Conservation (phyloP, 2,888 invertebrate species). For the Octonoba sinensis region DNA sequence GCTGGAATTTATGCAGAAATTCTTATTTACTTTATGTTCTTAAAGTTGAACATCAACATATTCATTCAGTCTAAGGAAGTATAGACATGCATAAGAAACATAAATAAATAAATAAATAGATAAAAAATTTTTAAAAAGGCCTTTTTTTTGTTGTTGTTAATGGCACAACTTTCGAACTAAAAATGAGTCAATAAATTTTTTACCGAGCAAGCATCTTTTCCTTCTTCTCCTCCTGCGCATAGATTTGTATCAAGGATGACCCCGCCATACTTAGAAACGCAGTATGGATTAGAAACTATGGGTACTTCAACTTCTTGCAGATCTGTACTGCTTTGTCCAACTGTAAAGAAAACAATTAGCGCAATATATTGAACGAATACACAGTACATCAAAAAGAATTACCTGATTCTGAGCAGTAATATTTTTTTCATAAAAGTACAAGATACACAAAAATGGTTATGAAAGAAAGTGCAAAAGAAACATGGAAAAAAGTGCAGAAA, state of each 20-base stretch:
- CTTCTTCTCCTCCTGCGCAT: constrained; percentile 51
- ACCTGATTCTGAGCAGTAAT: too few relatives aligned
- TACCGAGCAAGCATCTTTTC: constrained; percentile 52
- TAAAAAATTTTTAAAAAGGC: too few relatives aligned
- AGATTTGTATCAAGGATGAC: constrained; percentile 52
- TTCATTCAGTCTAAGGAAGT: too few relatives aligned
- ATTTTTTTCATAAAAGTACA: too few relatives aligned
- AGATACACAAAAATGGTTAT: too few relatives aligned
- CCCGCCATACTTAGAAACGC: constrained; percentile 35
- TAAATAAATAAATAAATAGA: neutral
- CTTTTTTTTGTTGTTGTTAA: too few relatives aligned
- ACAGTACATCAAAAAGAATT: neutral
- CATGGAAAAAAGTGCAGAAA: too few relatives aligned
- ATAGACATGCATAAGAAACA: too few relatives aligned
- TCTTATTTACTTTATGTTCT: too few relatives aligned
- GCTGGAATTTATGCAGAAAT: too few relatives aligned
- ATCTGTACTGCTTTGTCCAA: constrained; percentile 14
- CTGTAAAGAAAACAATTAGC: constrained; percentile 9
- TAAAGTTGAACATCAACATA: too few relatives aligned
- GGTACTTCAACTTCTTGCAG: constrained; percentile 39
- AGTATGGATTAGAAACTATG: constrained; percentile 23
- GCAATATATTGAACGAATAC: neutral
- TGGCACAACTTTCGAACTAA: neutral
- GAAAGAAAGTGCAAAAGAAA: too few relatives aligned
- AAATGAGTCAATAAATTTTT: neutral